Conservation (phyloP, 92 coral and sea anemone species). For the Porites rus region DNA sequence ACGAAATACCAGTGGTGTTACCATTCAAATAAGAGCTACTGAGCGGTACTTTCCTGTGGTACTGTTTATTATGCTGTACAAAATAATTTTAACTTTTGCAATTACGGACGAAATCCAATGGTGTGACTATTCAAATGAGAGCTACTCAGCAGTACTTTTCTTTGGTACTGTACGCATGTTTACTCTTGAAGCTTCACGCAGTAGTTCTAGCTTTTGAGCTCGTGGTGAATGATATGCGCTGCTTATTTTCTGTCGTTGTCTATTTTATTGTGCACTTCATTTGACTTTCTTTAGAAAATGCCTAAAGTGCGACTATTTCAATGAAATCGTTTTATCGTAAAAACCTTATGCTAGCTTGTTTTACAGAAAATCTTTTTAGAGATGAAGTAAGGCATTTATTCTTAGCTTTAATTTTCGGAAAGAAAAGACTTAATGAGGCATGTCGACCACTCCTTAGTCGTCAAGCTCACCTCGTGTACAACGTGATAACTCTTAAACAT, state of each 20-base stretch:
- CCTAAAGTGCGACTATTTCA: too few species aligned
- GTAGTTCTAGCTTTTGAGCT: not conserved
- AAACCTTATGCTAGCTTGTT: too few species aligned
- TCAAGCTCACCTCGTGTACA: slow-evolving; percentile 7
- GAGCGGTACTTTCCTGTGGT: not conserved
- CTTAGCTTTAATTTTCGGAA: not conserved
- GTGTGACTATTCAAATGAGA: slow-evolving; percentile 18
- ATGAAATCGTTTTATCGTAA: too few species aligned
- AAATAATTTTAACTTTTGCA: not conserved
- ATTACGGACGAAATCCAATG: not conserved
- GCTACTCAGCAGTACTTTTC: slow-evolving; percentile 22
- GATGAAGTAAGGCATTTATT: too few species aligned
- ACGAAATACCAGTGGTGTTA: not conserved
- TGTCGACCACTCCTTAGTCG: slow-evolving; percentile 39
- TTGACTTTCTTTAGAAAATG: too few species aligned
- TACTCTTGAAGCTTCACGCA: not conserved
- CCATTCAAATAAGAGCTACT: not conserved
- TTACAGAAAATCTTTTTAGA: too few species aligned
- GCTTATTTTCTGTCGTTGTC: not conserved
- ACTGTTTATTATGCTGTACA: not conserved
- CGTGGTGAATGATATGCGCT: not conserved
- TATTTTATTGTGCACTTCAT: too few species aligned
- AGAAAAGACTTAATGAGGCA: not conserved
- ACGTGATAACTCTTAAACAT: slow-evolving; percentile 1
- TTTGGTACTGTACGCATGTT: not conserved